A percentile compares a stretch with the other conserved stretches of the same genome.
phyloP scores from a whole-genome alignment of 2,113 vertebrate genomes.

The Uria lomvia region DNA sequence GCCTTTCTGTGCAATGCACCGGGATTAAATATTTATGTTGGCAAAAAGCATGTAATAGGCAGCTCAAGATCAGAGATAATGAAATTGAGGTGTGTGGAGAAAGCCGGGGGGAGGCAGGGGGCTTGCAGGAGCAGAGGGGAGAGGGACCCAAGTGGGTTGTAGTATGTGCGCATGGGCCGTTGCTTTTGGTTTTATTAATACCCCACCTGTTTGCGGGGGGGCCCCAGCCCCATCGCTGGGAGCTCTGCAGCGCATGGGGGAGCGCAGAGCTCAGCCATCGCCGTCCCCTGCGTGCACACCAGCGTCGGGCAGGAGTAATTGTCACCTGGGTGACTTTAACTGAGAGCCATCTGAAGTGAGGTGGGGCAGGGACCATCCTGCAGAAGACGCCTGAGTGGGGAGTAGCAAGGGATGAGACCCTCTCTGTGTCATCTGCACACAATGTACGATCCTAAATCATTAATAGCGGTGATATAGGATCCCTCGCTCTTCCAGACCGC shows the following conservation, averaged over 20 bases:
- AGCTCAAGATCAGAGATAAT: constrained; percentile 45
- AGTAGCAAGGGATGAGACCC: not conserved
- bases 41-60: constrained; percentile 46
- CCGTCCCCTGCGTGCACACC: not conserved
- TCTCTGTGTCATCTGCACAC: not conserved
- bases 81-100: not conserved
- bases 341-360: not conserved
- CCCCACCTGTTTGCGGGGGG: not conserved
- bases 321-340: not conserved
- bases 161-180: not conserved
- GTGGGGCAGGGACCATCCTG: not conserved
- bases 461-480: not conserved
- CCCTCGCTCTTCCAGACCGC: not conserved
- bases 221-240: not conserved
- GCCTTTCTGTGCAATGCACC: constrained; percentile 12
- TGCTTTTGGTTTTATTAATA: not conserved
- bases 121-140: not conserved
- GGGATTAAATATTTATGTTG: constrained; percentile 71
- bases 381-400: not conserved
- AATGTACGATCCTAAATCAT: not conserved
- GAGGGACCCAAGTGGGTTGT: not conserved
- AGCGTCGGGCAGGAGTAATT: rapidly evolving
- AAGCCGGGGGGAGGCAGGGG: not conserved
- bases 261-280: not conserved
- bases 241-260: not conserved